These are phyloP conservation scores for Euwallacea fornicatus DNA, from an alignment of 1,140 invertebrate species.

Conservation along the genomic window DNA sequence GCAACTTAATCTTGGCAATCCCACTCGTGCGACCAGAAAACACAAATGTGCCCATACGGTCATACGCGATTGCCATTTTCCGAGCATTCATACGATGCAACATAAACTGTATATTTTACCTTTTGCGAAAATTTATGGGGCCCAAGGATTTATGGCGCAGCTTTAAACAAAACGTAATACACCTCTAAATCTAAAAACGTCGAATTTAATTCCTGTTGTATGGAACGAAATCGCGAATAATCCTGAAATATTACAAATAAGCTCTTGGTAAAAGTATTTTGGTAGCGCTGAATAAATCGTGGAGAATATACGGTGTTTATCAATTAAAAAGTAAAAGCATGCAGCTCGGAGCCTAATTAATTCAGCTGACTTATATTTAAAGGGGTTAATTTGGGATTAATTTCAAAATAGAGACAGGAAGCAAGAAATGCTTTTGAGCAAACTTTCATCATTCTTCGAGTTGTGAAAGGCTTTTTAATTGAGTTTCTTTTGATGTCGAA, in stretches of 20 bases:
- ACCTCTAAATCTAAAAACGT: slow-evolving; percentile 22
- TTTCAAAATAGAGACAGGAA: slow-evolving; percentile 1
- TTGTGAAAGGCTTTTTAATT: slow-evolving; percentile 9
- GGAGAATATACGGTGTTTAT: slow-evolving; percentile 14
- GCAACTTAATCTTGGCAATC: no score
- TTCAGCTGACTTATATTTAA: slow-evolving; percentile 17
- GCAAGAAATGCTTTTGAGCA: neutral
- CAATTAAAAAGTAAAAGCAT: slow-evolving; percentile 16
- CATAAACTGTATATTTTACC: slow-evolving; percentile 20
- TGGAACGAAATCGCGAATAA: slow-evolving; percentile 22
- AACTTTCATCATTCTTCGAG: neutral
- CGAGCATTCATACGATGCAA: neutral
- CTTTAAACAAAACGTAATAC: slow-evolving; percentile 26
- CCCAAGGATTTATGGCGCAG: slow-evolving; percentile 7
- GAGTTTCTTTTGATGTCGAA: neutral
- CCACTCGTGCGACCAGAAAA: no score
- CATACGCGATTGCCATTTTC: neutral
- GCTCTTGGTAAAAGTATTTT: slow-evolving; percentile 8
- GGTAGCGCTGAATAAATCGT: neutral
- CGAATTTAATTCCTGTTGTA: slow-evolving; percentile 21
- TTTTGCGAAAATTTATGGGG: slow-evolving; percentile 15
- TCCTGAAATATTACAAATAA: slow-evolving; percentile 16
- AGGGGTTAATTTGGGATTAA: slow-evolving; percentile 2
- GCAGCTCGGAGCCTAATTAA: slow-evolving; percentile 3
- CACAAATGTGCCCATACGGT: no score